Evolutionary conservation across 2,888 invertebrate genomes (phyloP), one percentile per base, ranked within the genome.

Genomic region (Ophion slaviceki): DNA sequence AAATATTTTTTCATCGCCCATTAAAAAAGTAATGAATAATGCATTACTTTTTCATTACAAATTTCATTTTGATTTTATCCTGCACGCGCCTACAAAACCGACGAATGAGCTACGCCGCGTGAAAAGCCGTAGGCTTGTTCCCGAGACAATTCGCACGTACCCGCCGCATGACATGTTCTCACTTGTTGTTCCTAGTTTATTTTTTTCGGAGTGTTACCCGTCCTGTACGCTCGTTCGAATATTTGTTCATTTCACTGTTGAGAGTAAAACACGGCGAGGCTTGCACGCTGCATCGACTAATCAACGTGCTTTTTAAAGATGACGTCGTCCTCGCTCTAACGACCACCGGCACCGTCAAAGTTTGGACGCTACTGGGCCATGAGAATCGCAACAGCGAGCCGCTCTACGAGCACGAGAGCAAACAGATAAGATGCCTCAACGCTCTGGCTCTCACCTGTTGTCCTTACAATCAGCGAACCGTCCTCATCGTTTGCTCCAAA

Each of bases 391-490:
- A 97, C 90, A 96, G 97, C 0, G 97, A 98, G 90, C 97, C 98
- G 0, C 96, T 99, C 64, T 99, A 98, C 93, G 99, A 99, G 94
- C 97, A 99, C 93, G 99, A 99, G 93, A 99, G 99, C 71, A 99
- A 99, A 93, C 98, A 99, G 90, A 98, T 99, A 74, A 96, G 98
- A 1, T 98, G 99, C 90, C 94, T 99, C 74, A 99, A 99, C 95
- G 99, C 99, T 0, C 96, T 98, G 66, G 98, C 97, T 0, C 95
- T 99, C 93, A 97, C 98, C 90, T 99, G 99, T 92, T 99, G 99
- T 93, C 96, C 98, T 0, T 98, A 98, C 94, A 99, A 99, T 94
- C 99, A 99, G 92, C 96, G 99, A 74, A 99, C 99, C 0, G 99
- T 99, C 45, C 96, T 99, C 14, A 98, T 99, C 74, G 99, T 99